Evolutionary conservation across 2,797 vertebrate genomes (phyloP).

Genomic region (Emydoidea blandingii): DNA sequence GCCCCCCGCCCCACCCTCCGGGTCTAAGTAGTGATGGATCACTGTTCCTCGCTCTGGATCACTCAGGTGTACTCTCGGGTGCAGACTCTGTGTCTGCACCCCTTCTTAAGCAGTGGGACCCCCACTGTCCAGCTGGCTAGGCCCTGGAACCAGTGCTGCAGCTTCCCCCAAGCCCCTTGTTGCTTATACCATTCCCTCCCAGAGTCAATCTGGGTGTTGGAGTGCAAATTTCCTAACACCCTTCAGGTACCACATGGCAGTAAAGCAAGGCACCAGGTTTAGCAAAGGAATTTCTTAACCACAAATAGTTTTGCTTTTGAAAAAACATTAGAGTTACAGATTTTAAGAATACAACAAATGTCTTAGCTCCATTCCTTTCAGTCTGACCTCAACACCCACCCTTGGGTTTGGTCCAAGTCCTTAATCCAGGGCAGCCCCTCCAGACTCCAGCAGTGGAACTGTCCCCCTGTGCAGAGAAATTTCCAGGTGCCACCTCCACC

Average conservation of each 20-base stretch:
- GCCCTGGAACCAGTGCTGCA: not conserved
- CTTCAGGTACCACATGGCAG: not conserved
- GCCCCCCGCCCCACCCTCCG: rapidly evolving
- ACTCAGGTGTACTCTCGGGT: not conserved
- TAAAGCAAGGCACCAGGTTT: not conserved
- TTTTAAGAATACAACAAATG: not conserved
- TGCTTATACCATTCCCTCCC: not conserved
- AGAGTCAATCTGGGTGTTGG: not conserved
- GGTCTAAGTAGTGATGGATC: not conserved
- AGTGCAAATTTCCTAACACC: not conserved
- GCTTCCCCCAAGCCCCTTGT: not conserved
- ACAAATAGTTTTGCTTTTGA: not conserved
- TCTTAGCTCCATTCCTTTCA: not conserved
- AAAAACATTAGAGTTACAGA: not conserved
- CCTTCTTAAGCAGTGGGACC: not conserved
- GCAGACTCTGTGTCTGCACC: not conserved
- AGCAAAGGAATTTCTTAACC: not conserved
- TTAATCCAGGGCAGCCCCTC: not conserved
- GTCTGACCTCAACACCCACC: not conserved
- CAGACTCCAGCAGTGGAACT: not conserved
- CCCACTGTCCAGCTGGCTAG: not conserved
- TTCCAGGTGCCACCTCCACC: not conserved
- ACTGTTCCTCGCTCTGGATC: not conserved
- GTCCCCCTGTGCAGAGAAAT: not conserved
- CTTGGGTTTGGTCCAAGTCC: not conserved